Base-by-base conservation (phyloP, 2,888 invertebrate species). In the Parapristionchus giblindavisi region DNA sequence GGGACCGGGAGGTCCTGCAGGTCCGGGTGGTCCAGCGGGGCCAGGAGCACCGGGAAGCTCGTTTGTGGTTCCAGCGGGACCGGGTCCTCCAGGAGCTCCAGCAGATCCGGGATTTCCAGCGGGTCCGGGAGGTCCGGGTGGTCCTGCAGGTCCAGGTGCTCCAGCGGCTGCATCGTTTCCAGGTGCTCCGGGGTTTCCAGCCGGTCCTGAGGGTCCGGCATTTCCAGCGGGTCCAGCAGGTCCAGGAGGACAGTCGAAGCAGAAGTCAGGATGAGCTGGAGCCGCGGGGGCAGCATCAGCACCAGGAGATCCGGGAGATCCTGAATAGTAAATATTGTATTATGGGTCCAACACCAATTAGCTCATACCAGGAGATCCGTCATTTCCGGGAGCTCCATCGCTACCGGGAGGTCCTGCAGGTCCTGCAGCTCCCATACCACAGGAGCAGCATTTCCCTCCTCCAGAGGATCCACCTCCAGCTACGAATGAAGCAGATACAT, bases 221-320 rank as follows among this genome's bases (percentile, higher is more conserved):
- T 29, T 29, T 54, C 70, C 70, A 5, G 70, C 56, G 14, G 70
- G 70, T 71, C 70, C 70, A 38, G 70, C 70, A 6, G 70, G 70
- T 21, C 70, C 70, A 11, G 75, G 75, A 8, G 54, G 61, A 40
- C 63, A 65, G 21, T 65, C 65, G 75, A 54, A 54, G 75, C 63
- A 65, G 65, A 75, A 65, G 1, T 63, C 65, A 56, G 75, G 75
- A 29, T 51, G 48, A 32, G 65, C 63, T 1, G 75, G 40, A 34
- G 75, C 48, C 3, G 75, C 11, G 24, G 75, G 34, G 1, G 51
- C 54, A 1, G 75, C 54, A 17, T 38, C 29, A 38, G 75, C 38
- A 11, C 63, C 75, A n/a, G 70, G 70, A 3, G 56, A 8, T 3
- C 70, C 70, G 34, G 70, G 56, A 21, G 29, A 38, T 71, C 70